phyloP scores from a whole-genome alignment of 2,888 invertebrate genomes.

The Poecilobothrus nobilitatus region DNA sequence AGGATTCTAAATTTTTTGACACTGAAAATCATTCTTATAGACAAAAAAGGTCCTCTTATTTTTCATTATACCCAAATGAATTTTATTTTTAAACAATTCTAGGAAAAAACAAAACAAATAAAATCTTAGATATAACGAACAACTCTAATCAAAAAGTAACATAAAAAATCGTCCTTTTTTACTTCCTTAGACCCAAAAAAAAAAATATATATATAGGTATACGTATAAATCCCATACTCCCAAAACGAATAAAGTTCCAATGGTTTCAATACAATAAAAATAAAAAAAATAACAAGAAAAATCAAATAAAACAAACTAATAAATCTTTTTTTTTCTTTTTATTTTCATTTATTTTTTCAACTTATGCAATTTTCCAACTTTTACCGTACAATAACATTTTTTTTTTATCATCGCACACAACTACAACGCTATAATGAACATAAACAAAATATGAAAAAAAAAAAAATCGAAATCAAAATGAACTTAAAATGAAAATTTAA shows the following conservation, averaged over 20 bases:
- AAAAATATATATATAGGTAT: not conserved
- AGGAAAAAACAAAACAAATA: too few species aligned
- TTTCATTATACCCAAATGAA: too few species aligned
- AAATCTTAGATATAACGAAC: too few species aligned
- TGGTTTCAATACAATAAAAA: not conserved
- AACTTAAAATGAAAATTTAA: too few species aligned
- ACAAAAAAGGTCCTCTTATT: too few species aligned
- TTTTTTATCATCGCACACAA: not conserved
- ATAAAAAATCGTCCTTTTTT: not conserved
- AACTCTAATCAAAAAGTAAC: not conserved
- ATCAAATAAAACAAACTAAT: conserved; percentile 18
- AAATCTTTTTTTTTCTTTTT: conserved; percentile 24
- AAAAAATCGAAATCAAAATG: not conserved
- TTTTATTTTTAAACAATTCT: too few species aligned
- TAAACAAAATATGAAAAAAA: not conserved
- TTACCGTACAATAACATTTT: not conserved
- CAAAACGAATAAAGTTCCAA: conserved; percentile 3
- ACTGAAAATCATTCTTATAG: too few species aligned
- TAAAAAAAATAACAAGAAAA: conserved; percentile 11
- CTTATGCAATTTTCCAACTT: conserved; percentile 14
- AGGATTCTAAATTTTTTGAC: too few species aligned
- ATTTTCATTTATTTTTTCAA: conserved; percentile 16
- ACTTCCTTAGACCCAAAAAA: not conserved
- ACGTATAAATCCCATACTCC: not conserved
- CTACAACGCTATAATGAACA: not conserved